Conservation (phyloP, 2,797 vertebrate species). For the Neosilurus hyrtlii region DNA sequence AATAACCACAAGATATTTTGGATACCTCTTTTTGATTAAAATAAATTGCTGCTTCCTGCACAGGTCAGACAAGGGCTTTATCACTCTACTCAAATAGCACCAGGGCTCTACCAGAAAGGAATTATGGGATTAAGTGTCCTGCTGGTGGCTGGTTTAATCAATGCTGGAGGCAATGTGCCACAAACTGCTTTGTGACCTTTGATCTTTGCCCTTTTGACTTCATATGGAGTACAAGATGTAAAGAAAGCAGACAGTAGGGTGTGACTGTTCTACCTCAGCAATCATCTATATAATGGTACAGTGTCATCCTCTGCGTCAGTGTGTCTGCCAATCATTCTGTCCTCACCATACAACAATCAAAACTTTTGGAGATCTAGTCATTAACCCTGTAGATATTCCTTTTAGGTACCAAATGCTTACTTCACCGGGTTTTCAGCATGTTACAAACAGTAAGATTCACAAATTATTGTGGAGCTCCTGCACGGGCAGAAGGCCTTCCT, state of each 20-base stretch:
- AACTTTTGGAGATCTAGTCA: not conserved
- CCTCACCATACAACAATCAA: not conserved
- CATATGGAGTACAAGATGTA: not conserved
- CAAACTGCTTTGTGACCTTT: not conserved
- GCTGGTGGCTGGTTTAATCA: slow-evolving; percentile 16
- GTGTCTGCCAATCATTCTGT: not conserved
- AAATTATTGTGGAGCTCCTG: not conserved
- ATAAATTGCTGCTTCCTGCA: slow-evolving; percentile 62
- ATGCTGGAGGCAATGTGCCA: not conserved
- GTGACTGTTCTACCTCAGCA: not conserved
- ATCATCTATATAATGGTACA: slow-evolving; percentile 2
- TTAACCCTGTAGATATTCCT: not conserved
- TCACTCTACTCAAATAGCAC: slow-evolving; percentile 23
- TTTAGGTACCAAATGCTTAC: not conserved
- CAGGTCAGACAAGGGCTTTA: slow-evolving; percentile 55
- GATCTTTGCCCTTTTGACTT: not conserved
- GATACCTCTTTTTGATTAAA: slow-evolving; percentile 60
- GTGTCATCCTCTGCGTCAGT: slow-evolving; percentile 7
- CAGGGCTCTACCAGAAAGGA: slow-evolving; percentile 24
- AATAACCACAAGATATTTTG: slow-evolving; percentile 68
- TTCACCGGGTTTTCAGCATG: not conserved
- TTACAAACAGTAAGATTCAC: not conserved
- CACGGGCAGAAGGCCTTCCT: no score
- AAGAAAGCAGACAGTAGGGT: not conserved
- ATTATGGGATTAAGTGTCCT: slow-evolving; percentile 31